phyloP scores from a whole-genome alignment of 2,888 invertebrate species.

The Scaptomyza caliginosa region DNA sequence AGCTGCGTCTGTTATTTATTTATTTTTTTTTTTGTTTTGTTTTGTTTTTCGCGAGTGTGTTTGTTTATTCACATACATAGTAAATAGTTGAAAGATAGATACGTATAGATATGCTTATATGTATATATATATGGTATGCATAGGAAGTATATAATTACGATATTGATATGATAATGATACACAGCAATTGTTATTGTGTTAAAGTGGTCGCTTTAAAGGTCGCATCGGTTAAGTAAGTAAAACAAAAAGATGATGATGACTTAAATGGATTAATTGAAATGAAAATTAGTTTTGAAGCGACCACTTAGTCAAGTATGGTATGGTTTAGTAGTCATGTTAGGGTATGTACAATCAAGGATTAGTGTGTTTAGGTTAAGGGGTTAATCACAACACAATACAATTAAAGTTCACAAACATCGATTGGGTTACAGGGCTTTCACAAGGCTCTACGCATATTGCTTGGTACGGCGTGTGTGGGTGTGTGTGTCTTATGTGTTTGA shows the following conservation, averaged over 20 bases:
- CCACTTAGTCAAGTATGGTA: constrained; percentile 2
- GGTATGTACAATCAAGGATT: constrained; percentile 38
- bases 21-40: constrained; percentile 13
- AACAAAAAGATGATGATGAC: not conserved
- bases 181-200: constrained; percentile 4
- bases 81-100: constrained; percentile 68
- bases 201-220: not conserved
- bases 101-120: constrained; percentile 44
- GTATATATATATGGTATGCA: constrained; percentile 34
- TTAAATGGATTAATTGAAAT: not conserved
- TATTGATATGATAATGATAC: constrained; percentile 26
- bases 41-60: constrained; percentile 18
- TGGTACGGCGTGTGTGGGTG: constrained; percentile 30
- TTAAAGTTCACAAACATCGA: constrained; percentile 62
- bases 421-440: constrained; percentile 31
- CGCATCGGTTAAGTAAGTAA: not conserved
- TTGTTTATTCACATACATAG: constrained; percentile 31
- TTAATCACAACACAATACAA: constrained; percentile 64
- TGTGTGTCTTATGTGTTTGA: constrained; percentile 6
- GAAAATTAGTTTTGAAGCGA: not conserved
- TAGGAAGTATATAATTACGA: constrained; percentile 51
- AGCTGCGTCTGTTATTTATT: constrained; percentile 87
- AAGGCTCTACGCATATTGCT: constrained; percentile 45
- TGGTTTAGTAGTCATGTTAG: not conserved
- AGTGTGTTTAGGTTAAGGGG: constrained; percentile 10